Evolutionary conservation across 2,113 vertebrate genomes (phyloP), one percentile per base, ranked within the genome.

Genomic region (Xenopus laevis): DNA sequence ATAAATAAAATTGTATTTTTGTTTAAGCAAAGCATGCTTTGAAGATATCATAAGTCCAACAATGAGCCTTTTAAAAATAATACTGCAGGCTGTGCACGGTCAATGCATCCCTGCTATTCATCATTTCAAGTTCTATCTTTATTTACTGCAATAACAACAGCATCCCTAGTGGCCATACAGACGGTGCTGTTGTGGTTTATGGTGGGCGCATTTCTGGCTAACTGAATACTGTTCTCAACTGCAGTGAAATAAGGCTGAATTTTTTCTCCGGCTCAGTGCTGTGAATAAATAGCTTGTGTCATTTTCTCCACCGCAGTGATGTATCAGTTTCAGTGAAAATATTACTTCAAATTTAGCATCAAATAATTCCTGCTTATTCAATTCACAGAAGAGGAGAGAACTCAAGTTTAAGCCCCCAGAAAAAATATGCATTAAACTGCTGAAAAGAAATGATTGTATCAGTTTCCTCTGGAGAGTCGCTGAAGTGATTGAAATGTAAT

Each of bases 401-500:
- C 20, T 63, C 71, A 79, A 79, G 78, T 13, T 16, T n/a, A 55
- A 55, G 16, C 7, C 15, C 53, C 15, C 17, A 16, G 17, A n/a
- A 55, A 84, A 86, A 90, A 84, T 20, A 33, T 74, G 84, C 87
- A 87, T 83, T 82, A 77, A 85, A 81, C 83, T 85, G 82, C 81
- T 81, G 82, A 86, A 84, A 88, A 83, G 85, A 86, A 84, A 75
- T 78, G 71, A 53, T 83, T 87, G 86, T 85, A 87, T 89, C 82
- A 79, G 80, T 79, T 78, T 80, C 81, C 87, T 85, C 82, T 57
- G 78, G 84, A 83, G 87, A 86, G 82, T 85, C 83, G 85, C 82
- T 84, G 83, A 88, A 85, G 73, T 72, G 64, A 83, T 77, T 66
- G 78, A 83, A 77, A 80, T 87, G 83, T 87, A 86, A 82, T 68